Base-by-base conservation (phyloP, 2,888 invertebrate species). In the Trichacis sp. region DNA sequence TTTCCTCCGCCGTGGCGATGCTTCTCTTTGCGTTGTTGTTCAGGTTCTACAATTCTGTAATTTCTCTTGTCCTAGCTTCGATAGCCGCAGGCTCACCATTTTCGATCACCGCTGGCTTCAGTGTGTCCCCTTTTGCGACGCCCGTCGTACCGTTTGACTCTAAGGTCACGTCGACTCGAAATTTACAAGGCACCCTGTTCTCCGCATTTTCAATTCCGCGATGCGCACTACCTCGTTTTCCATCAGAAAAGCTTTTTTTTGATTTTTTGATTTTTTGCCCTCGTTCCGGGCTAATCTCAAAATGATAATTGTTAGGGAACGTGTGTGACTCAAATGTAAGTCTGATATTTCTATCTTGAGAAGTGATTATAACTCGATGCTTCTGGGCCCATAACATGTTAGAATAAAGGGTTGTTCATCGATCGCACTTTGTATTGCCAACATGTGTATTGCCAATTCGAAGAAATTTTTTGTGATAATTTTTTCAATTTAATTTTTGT, bases 21-120 rank as follows among this genome's bases (percentile, higher is more conserved):
- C 74, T 61, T 19, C 58, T 72, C 55, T 77, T 72, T 5, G 74
- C 76, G 4, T 49, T 58, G 5, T 59, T 52, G 61, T 75, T 72
- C 1, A 29, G 9, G 4, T 29, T 29, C 9, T 29, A 9, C 29
- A 4, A 29, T 29, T 4, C 29, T 9, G 4, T 4, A 6, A 6
- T 46, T 46, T 29, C 20, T 48, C 5, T 8, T 20, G 2, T 33
- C 20, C 4, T 12, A 17, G 17, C 17, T 17, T 42, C 5, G 5
- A 42, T 17, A 2, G 24, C 36, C n/a, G 15, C 48, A 18, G 38
- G 36, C 36, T 19, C 40, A 29, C 1, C 17, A 2, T 45, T n/a
- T 6, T 9, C 29, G 29, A 29, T 4, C 9, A 9, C 29, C 9
- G 4, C 29, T 4, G 29, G 29, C 29, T 29, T 29, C 9, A 6